Percentiles rank a stretch among this genome's conserved stretches.
Conservation (phyloP, 1,140 invertebrate species). For the Drosophila erecta region DNA sequence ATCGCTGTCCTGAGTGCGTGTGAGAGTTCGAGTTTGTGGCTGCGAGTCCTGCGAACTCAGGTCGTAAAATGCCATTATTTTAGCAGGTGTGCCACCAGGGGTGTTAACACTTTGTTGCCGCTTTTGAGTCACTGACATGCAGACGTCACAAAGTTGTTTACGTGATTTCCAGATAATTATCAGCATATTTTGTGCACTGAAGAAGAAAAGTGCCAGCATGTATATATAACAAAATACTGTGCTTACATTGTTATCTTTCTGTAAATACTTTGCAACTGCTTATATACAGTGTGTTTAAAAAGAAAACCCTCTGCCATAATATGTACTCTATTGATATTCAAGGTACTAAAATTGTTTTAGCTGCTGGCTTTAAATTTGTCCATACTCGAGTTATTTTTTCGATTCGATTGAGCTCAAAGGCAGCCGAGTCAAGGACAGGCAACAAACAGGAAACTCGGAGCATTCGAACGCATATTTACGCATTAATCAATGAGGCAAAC, state of each 20-base stretch:
- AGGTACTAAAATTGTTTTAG: neutral
- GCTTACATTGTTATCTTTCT: too few relatives aligned
- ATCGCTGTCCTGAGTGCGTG: conserved; percentile 67
- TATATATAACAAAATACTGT: too few relatives aligned
- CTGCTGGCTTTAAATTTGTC: conserved; percentile 5
- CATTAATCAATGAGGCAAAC: conserved; percentile 76
- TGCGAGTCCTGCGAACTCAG: conserved; percentile 36
- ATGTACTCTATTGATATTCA: neutral
- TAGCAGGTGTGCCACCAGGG: conserved; percentile 60
- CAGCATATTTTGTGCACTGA: conserved; percentile 59
- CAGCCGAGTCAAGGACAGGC: conserved; percentile 35
- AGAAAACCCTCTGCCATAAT: neutral
- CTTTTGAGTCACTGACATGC: conserved; percentile 56
- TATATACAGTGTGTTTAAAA: too few relatives aligned
- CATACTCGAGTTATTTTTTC: neutral
- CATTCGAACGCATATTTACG: conserved; percentile 72
- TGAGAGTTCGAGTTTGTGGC: conserved; percentile 35
- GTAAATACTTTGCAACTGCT: too few relatives aligned
- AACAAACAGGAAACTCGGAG: conserved; percentile 45
- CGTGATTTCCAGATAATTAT: conserved; percentile 54
- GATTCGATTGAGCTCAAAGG: conserved; percentile 36
- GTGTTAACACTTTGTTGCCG: conserved; percentile 75
- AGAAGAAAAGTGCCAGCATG: too few relatives aligned
- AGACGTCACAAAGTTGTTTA: conserved; percentile 57
- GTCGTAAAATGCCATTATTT: conserved; percentile 46